phyloP scores from a whole-genome alignment of 2,888 invertebrate species.

The Eupithecia tripunctaria region DNA sequence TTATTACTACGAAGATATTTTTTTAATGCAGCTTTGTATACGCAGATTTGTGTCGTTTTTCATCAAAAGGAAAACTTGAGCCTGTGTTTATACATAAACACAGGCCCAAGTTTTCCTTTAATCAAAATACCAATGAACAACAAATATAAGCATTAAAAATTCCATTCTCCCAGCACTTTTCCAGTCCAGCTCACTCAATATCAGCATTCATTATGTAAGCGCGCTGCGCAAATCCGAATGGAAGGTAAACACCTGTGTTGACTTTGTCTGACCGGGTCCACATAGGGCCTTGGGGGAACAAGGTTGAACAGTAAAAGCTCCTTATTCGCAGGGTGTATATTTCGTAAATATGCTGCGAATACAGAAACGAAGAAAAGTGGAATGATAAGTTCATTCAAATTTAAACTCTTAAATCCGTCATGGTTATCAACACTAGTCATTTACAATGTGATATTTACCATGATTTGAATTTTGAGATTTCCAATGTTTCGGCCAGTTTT shows the following conservation, averaged over 20 bases:
- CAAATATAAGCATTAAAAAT: slow-evolving; percentile 15
- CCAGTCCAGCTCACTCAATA: slow-evolving; percentile 26
- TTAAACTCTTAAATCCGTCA: no score
- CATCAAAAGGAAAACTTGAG: no score
- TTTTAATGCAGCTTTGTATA: background rate
- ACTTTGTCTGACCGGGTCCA: slow-evolving; percentile 41
- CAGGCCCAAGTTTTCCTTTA: background rate
- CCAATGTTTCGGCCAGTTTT: no score
- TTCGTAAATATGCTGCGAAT: background rate
- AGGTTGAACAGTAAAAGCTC: background rate
- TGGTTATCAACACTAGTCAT: no score
- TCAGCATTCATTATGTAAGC: slow-evolving; percentile 36
- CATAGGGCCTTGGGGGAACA: background rate
- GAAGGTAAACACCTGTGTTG: slow-evolving; percentile 63
- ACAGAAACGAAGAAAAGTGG: no score
- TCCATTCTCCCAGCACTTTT: slow-evolving; percentile 26
- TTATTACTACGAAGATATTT: no score
- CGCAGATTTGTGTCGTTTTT: background rate
- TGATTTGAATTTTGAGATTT: no score
- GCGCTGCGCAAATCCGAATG: slow-evolving; percentile 59
- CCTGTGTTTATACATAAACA: background rate
- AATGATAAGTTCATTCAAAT: no score
- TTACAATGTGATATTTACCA: no score
- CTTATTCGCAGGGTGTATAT: background rate
- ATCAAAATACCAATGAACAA: background rate